phyloP scores from a whole-genome alignment of 1,140 invertebrate genomes.

The Phortica variegata region DNA sequence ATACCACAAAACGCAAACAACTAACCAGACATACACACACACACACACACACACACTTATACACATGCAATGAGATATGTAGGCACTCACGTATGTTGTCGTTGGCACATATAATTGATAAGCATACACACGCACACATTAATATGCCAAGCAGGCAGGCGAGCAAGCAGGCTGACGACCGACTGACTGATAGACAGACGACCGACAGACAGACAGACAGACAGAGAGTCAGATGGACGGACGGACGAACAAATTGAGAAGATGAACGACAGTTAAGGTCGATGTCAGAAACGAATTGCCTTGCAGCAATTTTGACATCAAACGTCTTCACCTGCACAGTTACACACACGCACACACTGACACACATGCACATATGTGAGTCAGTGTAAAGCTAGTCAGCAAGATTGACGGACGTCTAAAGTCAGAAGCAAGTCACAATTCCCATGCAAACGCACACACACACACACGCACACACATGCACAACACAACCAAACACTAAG shows the following conservation, averaged over 20 bases:
- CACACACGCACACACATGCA: not conserved
- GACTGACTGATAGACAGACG: no score
- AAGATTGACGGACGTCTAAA: no score
- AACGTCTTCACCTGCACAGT: slow-evolving; percentile 35
- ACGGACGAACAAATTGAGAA: no score
- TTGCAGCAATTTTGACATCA: slow-evolving; percentile 47
- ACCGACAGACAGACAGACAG: no score
- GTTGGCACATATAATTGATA: no score
- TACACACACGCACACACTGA: no score
- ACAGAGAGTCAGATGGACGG: no score
- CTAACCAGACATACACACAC: not conserved
- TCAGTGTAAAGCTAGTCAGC: no score
- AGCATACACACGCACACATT: not conserved
- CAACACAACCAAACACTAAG: slow-evolving; percentile 34
- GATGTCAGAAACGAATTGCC: slow-evolving; percentile 25
- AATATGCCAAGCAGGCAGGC: no score
- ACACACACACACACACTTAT: slow-evolving; percentile 9
- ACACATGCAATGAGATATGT: slow-evolving; percentile 13
- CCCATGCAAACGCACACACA: slow-evolving; percentile 6
- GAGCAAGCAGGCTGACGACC: no score
- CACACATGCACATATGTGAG: slow-evolving; percentile 1
- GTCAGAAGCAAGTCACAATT: not conserved
- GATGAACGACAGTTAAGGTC: no score
- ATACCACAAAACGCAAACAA: slow-evolving; percentile 14
- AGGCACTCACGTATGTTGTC: slow-evolving; percentile 1